Evolutionary conservation across 2,888 invertebrate species (phyloP).

Genomic region (Plagodis pulveraria): DNA sequence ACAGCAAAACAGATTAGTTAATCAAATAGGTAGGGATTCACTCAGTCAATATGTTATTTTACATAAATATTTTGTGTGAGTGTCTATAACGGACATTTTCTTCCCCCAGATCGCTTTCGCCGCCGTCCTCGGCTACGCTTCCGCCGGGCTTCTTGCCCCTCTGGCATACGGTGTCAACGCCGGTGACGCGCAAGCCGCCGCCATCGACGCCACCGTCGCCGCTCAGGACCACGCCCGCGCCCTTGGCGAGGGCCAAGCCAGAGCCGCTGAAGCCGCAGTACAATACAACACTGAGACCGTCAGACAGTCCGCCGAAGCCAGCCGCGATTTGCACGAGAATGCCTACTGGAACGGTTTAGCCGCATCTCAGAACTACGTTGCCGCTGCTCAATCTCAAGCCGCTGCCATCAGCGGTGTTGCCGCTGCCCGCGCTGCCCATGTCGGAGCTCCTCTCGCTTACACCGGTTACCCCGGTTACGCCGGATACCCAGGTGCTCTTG

Average conservation of each 20-base stretch:
- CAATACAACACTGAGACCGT: slow-evolving; percentile 70
- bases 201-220: slow-evolving; percentile 73
- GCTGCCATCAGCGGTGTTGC: slow-evolving; percentile 67
- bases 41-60: no score
- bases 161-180: slow-evolving; percentile 65
- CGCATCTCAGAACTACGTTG: slow-evolving; percentile 72
- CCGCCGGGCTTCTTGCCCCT: slow-evolving; percentile 70
- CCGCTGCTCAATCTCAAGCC: slow-evolving; percentile 76
- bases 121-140: slow-evolving; percentile 80
- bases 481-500: slow-evolving; percentile 28
- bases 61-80: not conserved
- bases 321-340: slow-evolving; percentile 74
- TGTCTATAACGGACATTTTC: not conserved
- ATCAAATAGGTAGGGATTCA: no score
- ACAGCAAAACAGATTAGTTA: no score
- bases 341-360: slow-evolving; percentile 75
- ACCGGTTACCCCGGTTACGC: slow-evolving; percentile 37
- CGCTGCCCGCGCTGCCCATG: slow-evolving; percentile 50
- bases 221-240: slow-evolving; percentile 70
- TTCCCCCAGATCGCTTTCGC: slow-evolving; percentile 72
- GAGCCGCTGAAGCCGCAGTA: slow-evolving; percentile 70
- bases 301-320: slow-evolving; percentile 62
- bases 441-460: slow-evolving; percentile 35
- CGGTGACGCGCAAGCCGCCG: slow-evolving; percentile 77
- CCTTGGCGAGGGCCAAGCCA: slow-evolving; percentile 63